Evolutionary conservation across 1,140 invertebrate genomes (phyloP).

Genomic region (Sitophilus oryzae): DNA sequence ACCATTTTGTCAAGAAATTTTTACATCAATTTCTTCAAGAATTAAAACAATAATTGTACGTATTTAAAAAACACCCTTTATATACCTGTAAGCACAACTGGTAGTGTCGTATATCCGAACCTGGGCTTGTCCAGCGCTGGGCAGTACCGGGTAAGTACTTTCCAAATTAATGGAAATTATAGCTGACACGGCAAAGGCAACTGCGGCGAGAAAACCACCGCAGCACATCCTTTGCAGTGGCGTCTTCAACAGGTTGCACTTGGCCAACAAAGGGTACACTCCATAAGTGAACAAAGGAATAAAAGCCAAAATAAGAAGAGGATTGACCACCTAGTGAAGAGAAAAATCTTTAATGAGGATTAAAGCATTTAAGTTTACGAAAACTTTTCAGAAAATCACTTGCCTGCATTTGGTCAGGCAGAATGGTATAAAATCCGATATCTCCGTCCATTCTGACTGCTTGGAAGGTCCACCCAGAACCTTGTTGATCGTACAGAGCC

Average conservation of each 20-base stretch:
- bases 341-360: not conserved
- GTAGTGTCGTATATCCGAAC: constrained; percentile 63
- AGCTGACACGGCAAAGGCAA: constrained; percentile 84
- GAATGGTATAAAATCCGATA: constrained; percentile 61
- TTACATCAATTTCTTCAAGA: too few relatives aligned
- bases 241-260: constrained; percentile 52
- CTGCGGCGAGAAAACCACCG: constrained; percentile 77
- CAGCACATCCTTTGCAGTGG: constrained; percentile 71
- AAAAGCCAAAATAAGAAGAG: constrained; percentile 75
- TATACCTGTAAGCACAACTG: constrained; percentile 14
- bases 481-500: constrained; percentile 84
- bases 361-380: not conserved
- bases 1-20: too few relatives aligned
- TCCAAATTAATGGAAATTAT: constrained; percentile 42
- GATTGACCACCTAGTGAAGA: constrained; percentile 61
- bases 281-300: constrained; percentile 81
- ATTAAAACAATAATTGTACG: too few relatives aligned
- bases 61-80: not conserved
- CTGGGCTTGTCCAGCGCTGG: constrained; percentile 54
- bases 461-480: constrained; percentile 93
- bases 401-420: constrained; percentile 83
- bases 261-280: constrained; percentile 55
- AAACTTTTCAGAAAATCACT: not conserved
- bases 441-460: constrained; percentile 83
- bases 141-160: constrained; percentile 61